A percentile compares a stretch with the other conserved stretches of the same genome.
phyloP scores from a whole-genome alignment of 2,888 invertebrate species.

The Drosophila prolongata region DNA sequence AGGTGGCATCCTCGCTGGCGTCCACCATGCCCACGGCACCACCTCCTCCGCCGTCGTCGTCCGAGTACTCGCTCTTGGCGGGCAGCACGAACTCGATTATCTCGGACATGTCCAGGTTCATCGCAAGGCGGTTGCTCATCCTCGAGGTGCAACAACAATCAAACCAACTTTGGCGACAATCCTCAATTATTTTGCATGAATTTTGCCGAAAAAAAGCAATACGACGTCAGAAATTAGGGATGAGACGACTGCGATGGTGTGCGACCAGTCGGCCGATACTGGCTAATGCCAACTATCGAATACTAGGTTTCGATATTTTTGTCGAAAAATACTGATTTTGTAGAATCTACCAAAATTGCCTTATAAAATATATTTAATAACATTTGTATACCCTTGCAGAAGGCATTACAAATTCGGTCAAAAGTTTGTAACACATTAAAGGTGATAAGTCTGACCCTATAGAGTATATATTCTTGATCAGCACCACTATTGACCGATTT shows the following conservation, averaged over 20 bases:
- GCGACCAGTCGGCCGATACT: not conserved
- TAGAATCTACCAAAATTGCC: not conserved
- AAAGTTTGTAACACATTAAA: too few species aligned
- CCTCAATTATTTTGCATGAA: not conserved
- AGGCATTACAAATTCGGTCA: too few species aligned
- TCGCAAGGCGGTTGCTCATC: conserved; percentile 19
- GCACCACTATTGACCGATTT: too few species aligned
- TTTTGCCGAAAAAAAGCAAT: not conserved
- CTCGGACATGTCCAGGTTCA: conserved; percentile 72
- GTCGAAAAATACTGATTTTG: not conserved
- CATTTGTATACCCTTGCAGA: too few species aligned
- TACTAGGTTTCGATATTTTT: too few species aligned
- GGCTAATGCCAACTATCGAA: not conserved
- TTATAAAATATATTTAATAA: too few species aligned
- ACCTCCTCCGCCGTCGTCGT: conserved; percentile 39
- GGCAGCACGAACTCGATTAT: conserved; percentile 73
- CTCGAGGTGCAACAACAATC: not conserved
- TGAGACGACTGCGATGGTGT: too few species aligned
- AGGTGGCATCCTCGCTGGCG: conserved; percentile 43
- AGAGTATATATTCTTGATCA: too few species aligned
- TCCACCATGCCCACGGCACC: conserved; percentile 11
- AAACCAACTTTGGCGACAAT: too few species aligned
- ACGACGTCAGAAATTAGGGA: not conserved
- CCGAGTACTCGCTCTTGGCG: conserved; percentile 48
- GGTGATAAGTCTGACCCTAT: too few species aligned